Conservation (phyloP, 2,797 vertebrate species). For the Diplodus sargus region DNA sequence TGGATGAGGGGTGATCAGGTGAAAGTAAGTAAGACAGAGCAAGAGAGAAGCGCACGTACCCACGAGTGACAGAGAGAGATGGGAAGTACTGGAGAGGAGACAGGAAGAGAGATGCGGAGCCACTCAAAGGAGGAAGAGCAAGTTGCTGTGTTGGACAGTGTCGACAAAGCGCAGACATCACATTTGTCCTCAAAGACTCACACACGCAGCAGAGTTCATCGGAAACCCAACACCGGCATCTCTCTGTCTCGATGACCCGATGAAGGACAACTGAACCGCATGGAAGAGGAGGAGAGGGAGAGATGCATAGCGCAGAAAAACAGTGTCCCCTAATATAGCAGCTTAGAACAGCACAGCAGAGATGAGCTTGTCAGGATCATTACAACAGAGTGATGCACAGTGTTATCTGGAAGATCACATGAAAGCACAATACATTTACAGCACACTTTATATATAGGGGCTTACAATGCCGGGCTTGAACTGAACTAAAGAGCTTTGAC, state of each 20-base stretch:
- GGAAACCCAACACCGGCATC: constrained; percentile 80
- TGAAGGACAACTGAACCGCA: constrained; percentile 81
- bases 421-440: neutral
- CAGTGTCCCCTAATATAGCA: constrained; percentile 64
- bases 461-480: neutral
- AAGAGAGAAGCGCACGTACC: constrained; percentile 47
- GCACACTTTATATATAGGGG: neutral
- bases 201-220: constrained; percentile 50
- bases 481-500: constrained; percentile 7
- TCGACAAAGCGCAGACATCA: constrained; percentile 59
- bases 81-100: constrained; percentile 57
- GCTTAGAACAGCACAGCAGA: constrained; percentile 39
- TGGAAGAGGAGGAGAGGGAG: constrained; percentile 67
- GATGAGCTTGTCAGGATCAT: constrained; percentile 31
- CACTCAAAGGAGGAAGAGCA: constrained; percentile 59
- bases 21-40: constrained; percentile 58
- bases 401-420: constrained; percentile 6
- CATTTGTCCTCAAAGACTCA: constrained; percentile 48
- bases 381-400: constrained; percentile 16
- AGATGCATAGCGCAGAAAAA: constrained; percentile 47
- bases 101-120: constrained; percentile 55
- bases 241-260: constrained; percentile 73
- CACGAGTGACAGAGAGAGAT: constrained; percentile 45
- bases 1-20: constrained; percentile 56
- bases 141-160: constrained; percentile 62